A percentile compares a stretch with the other conserved stretches of the same genome.
phyloP scores from a whole-genome alignment of 2,113 vertebrate species.

The Picathartes gymnocephalus region DNA sequence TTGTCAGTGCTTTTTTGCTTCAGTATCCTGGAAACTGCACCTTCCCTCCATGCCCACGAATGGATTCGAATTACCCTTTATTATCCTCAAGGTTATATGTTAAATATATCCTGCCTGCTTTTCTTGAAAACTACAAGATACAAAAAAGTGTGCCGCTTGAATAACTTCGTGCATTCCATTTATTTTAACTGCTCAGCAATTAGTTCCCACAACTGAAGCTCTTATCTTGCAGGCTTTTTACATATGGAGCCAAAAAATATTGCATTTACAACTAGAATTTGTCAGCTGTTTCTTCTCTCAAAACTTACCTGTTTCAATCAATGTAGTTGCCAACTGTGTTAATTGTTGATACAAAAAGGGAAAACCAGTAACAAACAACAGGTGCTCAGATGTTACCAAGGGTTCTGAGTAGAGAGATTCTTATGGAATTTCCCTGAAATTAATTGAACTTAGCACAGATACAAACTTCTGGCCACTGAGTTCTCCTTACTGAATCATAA shows the following conservation, averaged over 20 bases:
- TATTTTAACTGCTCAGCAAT: neutral
- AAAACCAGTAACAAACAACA: neutral
- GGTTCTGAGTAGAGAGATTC: neutral
- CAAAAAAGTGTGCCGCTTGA: neutral
- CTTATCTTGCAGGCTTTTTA: neutral
- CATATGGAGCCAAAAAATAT: neutral
- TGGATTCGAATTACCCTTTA: neutral
- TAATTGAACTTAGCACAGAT: neutral
- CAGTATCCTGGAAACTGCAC: neutral
- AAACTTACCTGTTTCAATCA: neutral
- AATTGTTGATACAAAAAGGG: neutral
- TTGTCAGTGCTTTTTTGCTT: neutral
- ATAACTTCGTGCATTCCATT: neutral
- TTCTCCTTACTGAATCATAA: neutral
- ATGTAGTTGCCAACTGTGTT: neutral
- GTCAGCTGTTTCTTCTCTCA: neutral
- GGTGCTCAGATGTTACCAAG: neutral
- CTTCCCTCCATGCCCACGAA: neutral
- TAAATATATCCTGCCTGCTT: neutral
- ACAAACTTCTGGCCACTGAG: neutral
- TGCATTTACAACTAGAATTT: neutral
- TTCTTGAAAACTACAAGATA: neutral
- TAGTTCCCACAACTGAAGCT: neutral
- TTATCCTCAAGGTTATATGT: neutral
- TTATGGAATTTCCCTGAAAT: neutral